These are phyloP conservation scores for Otus sunia DNA, from an alignment of 2,113 vertebrate species.

Conservation along the genomic window DNA sequence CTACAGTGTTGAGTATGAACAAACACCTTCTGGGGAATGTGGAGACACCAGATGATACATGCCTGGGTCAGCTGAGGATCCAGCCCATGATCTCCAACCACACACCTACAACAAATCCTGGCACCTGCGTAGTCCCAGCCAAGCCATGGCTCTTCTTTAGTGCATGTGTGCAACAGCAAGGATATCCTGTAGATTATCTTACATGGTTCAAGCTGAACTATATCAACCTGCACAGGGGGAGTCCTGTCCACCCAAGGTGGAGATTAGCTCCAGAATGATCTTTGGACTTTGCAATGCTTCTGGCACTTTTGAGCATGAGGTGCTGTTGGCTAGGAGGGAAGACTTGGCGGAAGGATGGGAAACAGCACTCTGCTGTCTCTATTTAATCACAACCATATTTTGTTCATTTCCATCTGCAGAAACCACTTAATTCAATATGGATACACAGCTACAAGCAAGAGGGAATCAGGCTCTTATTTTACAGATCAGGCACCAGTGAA, in stretches of 20 bases:
- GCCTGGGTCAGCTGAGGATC: background rate
- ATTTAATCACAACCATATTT: background rate
- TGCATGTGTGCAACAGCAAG: background rate
- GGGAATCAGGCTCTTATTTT: background rate
- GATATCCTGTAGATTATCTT: background rate
- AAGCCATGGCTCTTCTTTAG: background rate
- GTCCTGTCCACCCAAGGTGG: background rate
- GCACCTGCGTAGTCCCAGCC: rapidly evolving
- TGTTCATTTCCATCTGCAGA: background rate
- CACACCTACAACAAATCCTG: background rate
- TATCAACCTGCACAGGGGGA: background rate
- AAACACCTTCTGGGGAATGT: background rate
- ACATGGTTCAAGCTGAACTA: background rate
- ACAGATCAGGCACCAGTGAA: background rate
- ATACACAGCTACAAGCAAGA: background rate
- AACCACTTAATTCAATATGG: background rate
- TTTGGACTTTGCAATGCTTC: background rate
- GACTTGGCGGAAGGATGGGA: background rate
- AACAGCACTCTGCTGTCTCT: background rate
- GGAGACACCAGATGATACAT: background rate
- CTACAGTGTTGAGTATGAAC: background rate
- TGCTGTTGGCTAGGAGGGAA: background rate
- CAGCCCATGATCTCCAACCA: background rate
- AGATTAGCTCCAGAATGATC: background rate
- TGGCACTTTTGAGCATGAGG: background rate